These are phyloP conservation scores for Falco novaeseelandiae DNA, from an alignment of 2,797 vertebrate species.

Conservation along the genomic window DNA sequence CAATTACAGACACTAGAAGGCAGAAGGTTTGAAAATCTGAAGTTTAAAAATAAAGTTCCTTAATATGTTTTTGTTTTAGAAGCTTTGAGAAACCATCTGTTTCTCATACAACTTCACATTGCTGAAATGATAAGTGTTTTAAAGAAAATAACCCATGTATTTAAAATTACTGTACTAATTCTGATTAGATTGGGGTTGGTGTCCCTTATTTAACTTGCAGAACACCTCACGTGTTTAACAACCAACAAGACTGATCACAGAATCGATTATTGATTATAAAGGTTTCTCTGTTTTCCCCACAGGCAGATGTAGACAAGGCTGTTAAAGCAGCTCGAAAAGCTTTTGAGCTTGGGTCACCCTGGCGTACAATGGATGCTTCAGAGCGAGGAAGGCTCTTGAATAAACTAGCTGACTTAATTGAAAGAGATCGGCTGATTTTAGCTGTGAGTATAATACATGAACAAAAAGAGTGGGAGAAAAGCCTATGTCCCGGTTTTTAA, in stretches of 20 bases:
- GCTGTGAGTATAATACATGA: constrained; percentile 77
- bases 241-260: neutral
- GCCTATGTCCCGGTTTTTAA: neutral
- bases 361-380: constrained; percentile 90
- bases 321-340: constrained; percentile 86
- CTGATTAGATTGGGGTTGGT: rapidly evolving
- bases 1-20: neutral
- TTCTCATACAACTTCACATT: neutral
- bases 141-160: neutral
- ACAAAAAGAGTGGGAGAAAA: neutral
- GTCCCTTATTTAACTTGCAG: neutral
- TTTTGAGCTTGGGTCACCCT: constrained; percentile 87
- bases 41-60: neutral
- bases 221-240: neutral
- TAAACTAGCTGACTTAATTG: constrained; percentile 86
- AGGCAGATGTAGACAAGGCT: constrained; percentile 87
- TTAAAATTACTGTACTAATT: neutral
- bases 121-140: neutral
- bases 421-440: constrained; percentile 83
- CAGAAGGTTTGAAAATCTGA: neutral
- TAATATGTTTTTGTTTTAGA: neutral
- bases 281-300: neutral
- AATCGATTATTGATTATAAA: neutral
- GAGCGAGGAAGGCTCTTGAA: constrained; percentile 82
- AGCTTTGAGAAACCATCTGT: neutral